These are phyloP conservation scores for Enteromius paludinosus DNA, from an alignment of 2,797 vertebrate genomes.

Conservation along the genomic window DNA sequence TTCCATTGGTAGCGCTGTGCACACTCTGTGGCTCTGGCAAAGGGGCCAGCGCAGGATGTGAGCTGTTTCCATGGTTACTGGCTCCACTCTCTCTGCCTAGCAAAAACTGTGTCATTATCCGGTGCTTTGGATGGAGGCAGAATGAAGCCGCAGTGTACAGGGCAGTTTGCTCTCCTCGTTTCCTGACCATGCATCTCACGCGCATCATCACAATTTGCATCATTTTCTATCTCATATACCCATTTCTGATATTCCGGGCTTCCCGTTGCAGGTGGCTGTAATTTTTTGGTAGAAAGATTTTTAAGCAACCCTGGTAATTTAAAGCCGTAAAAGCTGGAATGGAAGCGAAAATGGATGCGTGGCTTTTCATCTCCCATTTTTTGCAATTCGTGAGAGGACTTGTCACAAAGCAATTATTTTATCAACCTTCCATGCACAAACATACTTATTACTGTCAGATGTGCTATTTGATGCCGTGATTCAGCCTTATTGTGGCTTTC, in stretches of 20 bases:
- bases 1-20: constrained; percentile 69
- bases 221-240: constrained; percentile 61
- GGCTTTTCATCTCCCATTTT: constrained; percentile 56
- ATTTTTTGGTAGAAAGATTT: constrained; percentile 61
- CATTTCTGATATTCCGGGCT: constrained; percentile 60
- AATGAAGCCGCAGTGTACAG: constrained; percentile 60
- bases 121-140: constrained; percentile 76
- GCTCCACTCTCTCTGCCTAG: constrained; percentile 76
- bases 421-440: constrained; percentile 25
- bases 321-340: constrained; percentile 66
- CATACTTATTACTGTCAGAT: constrained; percentile 39
- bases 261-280: constrained; percentile 24
- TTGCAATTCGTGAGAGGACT: constrained; percentile 37
- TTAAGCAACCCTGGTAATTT: constrained; percentile 63
- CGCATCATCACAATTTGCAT: constrained; percentile 69
- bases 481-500: constrained; percentile 13
- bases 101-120: constrained; percentile 85
- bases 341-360: constrained; percentile 63
- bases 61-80: constrained; percentile 85
- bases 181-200: constrained; percentile 52
- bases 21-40: constrained; percentile 67
- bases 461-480: constrained; percentile 25
- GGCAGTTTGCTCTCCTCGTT: constrained; percentile 58
- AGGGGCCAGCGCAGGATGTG: constrained; percentile 78
- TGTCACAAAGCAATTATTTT: constrained; percentile 61